Percentiles rank a stretch among this genome's conserved stretches.
Evolutionary conservation across 2,113 vertebrate species (phyloP).

Genomic region (Numenius arquata): DNA sequence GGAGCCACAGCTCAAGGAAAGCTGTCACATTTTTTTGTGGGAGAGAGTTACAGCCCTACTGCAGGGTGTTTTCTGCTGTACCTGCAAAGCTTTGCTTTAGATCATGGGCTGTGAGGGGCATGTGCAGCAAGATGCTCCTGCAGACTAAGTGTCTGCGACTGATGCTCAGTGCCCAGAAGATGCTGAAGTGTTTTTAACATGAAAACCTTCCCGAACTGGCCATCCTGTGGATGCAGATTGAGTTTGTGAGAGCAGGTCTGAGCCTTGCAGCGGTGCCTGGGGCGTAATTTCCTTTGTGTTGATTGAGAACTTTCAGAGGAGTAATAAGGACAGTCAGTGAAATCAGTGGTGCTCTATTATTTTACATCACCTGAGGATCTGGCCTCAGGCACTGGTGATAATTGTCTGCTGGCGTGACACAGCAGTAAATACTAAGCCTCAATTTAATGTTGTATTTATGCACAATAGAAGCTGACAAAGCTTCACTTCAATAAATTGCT

Average conservation of each 20-base stretch:
- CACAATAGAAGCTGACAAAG: slow-evolving; percentile 12
- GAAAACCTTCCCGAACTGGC: neutral
- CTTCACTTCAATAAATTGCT: slow-evolving; percentile 7
- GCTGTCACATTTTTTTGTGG: neutral
- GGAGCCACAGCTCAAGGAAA: neutral
- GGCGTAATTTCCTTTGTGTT: neutral
- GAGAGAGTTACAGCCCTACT: neutral
- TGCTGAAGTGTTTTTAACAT: neutral
- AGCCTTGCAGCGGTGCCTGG: neutral
- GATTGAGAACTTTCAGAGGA: neutral
- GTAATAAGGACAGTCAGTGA: neutral
- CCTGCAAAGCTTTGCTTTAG: neutral
- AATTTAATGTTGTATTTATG: neutral
- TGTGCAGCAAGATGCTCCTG: neutral
- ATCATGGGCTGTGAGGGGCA: neutral
- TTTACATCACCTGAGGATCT: neutral
- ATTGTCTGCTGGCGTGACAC: neutral
- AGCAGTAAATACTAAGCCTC: slow-evolving; percentile 21
- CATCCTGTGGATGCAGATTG: neutral
- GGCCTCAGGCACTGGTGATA: neutral
- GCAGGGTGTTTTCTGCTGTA: neutral
- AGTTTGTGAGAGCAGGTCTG: neutral
- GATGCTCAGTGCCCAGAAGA: fast-evolving
- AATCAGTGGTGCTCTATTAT: neutral
- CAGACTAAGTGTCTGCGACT: neutral